Base-by-base conservation (phyloP, 2,888 invertebrate genomes). In the Chloroclystis v-ata region DNA sequence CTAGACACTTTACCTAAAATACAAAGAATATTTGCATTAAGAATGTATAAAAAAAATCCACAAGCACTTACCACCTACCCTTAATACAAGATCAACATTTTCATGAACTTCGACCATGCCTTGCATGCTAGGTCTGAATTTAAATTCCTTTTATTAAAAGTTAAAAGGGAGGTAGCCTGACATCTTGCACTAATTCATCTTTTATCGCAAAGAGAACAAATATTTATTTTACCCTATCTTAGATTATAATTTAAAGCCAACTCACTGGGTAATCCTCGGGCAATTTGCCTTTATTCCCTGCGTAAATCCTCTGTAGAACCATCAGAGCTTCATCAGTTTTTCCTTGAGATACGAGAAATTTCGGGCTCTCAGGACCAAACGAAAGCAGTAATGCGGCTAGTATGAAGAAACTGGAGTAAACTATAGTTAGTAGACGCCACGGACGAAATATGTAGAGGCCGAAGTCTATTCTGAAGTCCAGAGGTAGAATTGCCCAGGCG, bases 351-450 rank as follows among this genome's bases (percentile, higher is more conserved):
- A 93, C 78, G 20, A 92, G 82, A 69, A 91, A 96, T 67, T 94
- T 94, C 0, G 96, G 95, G 60, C 94, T 95, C 71, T 96, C 95
- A 0, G 95, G 95, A 1, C 84, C 84, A 1, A 86, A 78, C 0
- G 89, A 72, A 49, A 92, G 77, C 0, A 91, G 41, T 0, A 90
- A 72, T 0, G 92, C 91, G 11, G 72, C 66, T 5, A 92, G 43
- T 1, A 93, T 54, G 56, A 92, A 91, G 3, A 93, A 84, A 1
- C 90, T 40, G 0, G 91, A 89, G 56, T 94, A 90, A 0, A 91
- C 49, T 0, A 93, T 84, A 0, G 93, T 73, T 28, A 94, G 90
- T 1, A 95, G 64, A 37, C 95, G 89, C 96, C 96, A 96, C 0
- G 94, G 91, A 40, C 91, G 89, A 57, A 92, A 91, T 1, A 76